A percentile compares a stretch with the other conserved stretches of the same genome.
phyloP scores from a whole-genome alignment of 30 jellyfish, hydroid and myxozoan genomes.

The Haliclystus octoradiatus region DNA sequence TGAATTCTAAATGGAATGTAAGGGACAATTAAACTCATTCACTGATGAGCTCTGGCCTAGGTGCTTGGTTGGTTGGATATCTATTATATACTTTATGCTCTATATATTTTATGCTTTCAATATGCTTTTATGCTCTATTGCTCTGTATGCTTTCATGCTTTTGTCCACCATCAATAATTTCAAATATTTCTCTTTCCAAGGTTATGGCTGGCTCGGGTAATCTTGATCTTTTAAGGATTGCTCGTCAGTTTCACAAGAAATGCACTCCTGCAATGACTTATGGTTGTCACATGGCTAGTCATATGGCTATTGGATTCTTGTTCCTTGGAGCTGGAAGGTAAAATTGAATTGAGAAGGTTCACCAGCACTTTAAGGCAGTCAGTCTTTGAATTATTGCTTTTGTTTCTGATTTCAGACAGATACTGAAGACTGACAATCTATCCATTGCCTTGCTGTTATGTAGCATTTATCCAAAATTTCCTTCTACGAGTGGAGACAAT shows the following conservation, averaged over 20 bases:
- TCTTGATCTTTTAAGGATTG: slow-evolving; percentile 61
- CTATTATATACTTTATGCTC: too few species aligned
- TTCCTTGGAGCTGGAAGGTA: slow-evolving; percentile 97
- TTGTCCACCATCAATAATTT: not conserved
- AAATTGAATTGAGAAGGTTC: not conserved
- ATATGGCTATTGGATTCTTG: slow-evolving; percentile 93
- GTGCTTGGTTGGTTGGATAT: too few species aligned
- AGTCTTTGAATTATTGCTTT: not conserved
- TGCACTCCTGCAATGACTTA: slow-evolving; percentile 53
- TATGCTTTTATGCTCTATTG: not conserved
- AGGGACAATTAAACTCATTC: too few species aligned
- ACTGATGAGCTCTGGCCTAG: too few species aligned
- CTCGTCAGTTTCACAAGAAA: slow-evolving; percentile 70
- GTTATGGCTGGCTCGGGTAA: slow-evolving; percentile 97
- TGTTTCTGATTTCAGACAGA: slow-evolving; percentile 65
- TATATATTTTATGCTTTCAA: not conserved
- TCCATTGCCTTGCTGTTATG: slow-evolving; percentile 79
- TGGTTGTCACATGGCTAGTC: slow-evolving; percentile 82
- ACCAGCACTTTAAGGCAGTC: not conserved
- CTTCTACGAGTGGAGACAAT: slow-evolving; percentile 55
- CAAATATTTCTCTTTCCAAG: slow-evolving; percentile 17
- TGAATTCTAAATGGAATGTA: too few species aligned
- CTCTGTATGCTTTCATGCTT: too few species aligned
- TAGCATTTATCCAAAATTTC: slow-evolving; percentile 84
- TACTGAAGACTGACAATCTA: slow-evolving; percentile 67